Evolutionary conservation across 2,113 vertebrate species (phyloP).

Genomic region (Otocyon megalotis): DNA sequence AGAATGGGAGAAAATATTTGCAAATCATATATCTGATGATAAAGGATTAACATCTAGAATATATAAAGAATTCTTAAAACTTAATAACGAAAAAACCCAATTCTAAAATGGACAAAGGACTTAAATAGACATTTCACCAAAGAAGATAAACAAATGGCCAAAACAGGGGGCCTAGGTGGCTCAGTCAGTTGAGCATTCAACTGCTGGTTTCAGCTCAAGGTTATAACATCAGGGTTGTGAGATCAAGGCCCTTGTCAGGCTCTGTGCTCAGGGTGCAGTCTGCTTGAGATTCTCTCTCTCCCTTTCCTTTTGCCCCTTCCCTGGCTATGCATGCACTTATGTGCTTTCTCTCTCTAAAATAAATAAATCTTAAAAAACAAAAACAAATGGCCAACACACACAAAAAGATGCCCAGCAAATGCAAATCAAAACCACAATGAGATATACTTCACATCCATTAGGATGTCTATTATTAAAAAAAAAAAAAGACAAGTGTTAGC

Average conservation of each 20-base stretch:
- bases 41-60: background rate
- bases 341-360: too few relatives aligned
- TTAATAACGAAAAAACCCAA: background rate
- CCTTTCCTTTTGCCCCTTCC: too few relatives aligned
- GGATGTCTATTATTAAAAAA: background rate
- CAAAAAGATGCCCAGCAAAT: background rate
- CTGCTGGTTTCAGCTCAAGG: background rate
- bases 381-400: background rate
- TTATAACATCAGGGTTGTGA: background rate
- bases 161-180: background rate
- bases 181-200: background rate
- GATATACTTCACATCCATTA: background rate
- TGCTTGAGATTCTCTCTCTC: background rate
- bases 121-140: background rate
- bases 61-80: background rate
- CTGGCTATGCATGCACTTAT: too few relatives aligned
- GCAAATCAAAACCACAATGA: conserved; percentile 4
- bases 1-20: background rate
- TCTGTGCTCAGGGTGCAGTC: background rate
- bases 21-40: background rate
- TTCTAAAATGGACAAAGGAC: conserved; percentile 13
- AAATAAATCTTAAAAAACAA: background rate
- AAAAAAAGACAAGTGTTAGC: background rate
- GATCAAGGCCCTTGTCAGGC: background rate
- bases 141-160: background rate